phyloP scores from a whole-genome alignment of 2,888 invertebrate genomes.

The Ctena decussata region DNA sequence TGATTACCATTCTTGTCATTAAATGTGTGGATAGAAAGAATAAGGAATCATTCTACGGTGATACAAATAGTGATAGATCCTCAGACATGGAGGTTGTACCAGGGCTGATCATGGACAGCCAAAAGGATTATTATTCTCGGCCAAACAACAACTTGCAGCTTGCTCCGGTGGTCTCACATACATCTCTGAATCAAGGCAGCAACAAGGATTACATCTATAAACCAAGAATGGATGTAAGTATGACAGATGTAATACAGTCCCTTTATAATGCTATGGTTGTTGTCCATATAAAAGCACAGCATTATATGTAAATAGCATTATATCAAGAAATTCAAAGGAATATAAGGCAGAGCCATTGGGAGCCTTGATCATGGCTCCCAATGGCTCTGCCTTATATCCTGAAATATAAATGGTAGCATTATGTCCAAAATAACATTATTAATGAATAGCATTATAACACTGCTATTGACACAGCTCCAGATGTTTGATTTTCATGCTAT shows the following conservation, averaged over 20 bases:
- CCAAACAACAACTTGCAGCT: constrained; percentile 45
- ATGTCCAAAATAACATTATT: too few species aligned
- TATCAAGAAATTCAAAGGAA: too few species aligned
- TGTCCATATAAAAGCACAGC: too few species aligned
- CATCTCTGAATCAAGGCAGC: constrained; percentile 37
- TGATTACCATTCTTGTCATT: constrained; percentile 80
- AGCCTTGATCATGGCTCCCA: too few species aligned
- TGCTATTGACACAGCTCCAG: too few species aligned
- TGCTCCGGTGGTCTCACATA: constrained; percentile 53
- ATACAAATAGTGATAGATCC: constrained; percentile 51
- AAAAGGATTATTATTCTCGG: constrained; percentile 57
- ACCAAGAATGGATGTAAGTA: constrained; percentile 65
- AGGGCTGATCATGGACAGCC: constrained; percentile 37
- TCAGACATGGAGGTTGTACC: constrained; percentile 55
- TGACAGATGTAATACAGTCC: neutral
- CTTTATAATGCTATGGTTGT: too few species aligned
- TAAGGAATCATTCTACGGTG: constrained; percentile 53
- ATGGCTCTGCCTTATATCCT: too few species aligned
- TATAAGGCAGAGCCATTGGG: too few species aligned
- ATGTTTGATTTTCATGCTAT: too few species aligned
- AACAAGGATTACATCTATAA: constrained; percentile 64
- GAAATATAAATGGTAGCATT: too few species aligned
- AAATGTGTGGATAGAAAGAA: constrained; percentile 75
- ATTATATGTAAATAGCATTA: too few species aligned
- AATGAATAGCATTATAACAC: too few species aligned